These are phyloP conservation scores for Suillia variegata DNA, from an alignment of 2,888 invertebrate species.

Conservation along the genomic window DNA sequence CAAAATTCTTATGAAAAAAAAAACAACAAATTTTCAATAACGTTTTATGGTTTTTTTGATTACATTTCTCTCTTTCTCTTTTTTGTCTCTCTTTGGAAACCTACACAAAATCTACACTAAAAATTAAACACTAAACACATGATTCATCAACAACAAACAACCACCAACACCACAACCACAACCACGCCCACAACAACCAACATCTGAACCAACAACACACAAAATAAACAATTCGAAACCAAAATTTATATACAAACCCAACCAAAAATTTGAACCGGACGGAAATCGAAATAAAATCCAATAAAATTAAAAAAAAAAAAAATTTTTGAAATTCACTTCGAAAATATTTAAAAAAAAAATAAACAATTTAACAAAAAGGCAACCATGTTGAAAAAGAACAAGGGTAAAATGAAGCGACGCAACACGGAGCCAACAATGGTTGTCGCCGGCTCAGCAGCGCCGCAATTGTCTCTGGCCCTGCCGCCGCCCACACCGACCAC, in stretches of 20 bases:
- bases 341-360: slow-evolving; percentile 9
- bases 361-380: slow-evolving; percentile 70
- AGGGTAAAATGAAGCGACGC: slow-evolving; percentile 94
- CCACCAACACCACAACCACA: neutral
- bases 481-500: slow-evolving; percentile 47
- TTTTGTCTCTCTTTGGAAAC: slow-evolving; percentile 11
- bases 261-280: neutral
- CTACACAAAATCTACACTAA: neutral
- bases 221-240: neutral
- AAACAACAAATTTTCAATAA: no score
- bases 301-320: slow-evolving; percentile 3
- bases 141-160: neutral
- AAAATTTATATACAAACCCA: neutral
- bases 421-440: slow-evolving; percentile 86
- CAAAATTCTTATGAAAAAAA: no score
- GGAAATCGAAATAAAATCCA: slow-evolving; percentile 8
- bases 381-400: slow-evolving; percentile 99
- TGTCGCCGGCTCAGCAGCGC: slow-evolving; percentile 60
- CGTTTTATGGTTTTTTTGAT: slow-evolving; percentile 14
- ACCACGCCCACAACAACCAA: neutral
- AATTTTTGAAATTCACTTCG: slow-evolving; percentile 14
- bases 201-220: neutral
- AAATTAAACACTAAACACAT: neutral
- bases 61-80: slow-evolving; percentile 9
- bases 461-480: slow-evolving; percentile 61